Evolutionary conservation across 2,888 invertebrate genomes (phyloP).

Genomic region (Abrostola tripartita): DNA sequence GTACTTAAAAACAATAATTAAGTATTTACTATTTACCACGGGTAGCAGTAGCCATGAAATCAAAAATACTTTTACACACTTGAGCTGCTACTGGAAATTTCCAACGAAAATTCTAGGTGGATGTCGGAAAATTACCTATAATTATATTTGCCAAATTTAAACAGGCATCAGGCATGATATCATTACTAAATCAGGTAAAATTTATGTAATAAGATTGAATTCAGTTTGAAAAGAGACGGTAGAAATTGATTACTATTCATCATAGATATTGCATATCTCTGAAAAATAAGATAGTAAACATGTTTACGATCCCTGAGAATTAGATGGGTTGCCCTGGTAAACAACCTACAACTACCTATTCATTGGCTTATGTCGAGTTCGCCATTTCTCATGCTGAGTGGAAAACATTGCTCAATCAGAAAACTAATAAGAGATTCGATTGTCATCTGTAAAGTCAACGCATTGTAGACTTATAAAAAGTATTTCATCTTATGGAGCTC

Average conservation of each 20-base stretch:
- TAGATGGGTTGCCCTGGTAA: slow-evolving; percentile 25
- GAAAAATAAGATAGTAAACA: slow-evolving; percentile 44
- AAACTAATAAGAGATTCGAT: too few species aligned
- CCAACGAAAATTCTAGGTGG: too few species aligned
- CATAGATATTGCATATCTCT: slow-evolving; percentile 16
- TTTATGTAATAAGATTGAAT: slow-evolving; percentile 21
- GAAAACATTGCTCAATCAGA: not conserved
- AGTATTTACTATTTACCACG: too few species aligned
- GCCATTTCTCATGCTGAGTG: not conserved
- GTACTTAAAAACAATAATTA: too few species aligned
- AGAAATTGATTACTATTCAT: slow-evolving; percentile 24
- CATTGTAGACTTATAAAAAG: too few species aligned
- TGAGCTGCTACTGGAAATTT: too few species aligned
- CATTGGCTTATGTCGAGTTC: not conserved
- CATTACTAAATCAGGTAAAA: slow-evolving; percentile 15
- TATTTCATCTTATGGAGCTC: too few species aligned
- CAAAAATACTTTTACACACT: too few species aligned
- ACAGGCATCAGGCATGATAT: slow-evolving; percentile 2
- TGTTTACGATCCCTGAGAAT: slow-evolving; percentile 46
- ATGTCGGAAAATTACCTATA: not conserved
- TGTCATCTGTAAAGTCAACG: too few species aligned
- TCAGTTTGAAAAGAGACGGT: slow-evolving; percentile 23
- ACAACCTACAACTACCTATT: slow-evolving; percentile 21
- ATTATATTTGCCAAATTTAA: not conserved
- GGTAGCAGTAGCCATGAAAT: too few species aligned